Percentiles rank a stretch among this genome's conserved stretches.
Conservation (phyloP, 1,140 invertebrate species). For the Aphis craccivora region DNA sequence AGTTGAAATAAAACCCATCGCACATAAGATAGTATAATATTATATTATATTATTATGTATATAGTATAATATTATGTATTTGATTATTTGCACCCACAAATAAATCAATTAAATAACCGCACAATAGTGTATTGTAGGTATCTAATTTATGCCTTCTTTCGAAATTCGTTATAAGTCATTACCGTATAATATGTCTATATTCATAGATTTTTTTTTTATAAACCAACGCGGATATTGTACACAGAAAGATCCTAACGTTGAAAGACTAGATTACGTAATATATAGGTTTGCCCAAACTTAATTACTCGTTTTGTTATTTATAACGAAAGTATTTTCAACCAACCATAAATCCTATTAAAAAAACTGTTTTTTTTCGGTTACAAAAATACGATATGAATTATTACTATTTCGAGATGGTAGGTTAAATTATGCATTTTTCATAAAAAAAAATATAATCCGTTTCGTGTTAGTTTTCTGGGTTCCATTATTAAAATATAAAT, state of each 20-base stretch:
- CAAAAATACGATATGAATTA: neutral
- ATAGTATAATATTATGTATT: neutral
- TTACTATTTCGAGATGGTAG: neutral
- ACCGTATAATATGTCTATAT: neutral
- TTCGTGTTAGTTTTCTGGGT: neutral
- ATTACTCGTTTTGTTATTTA: neutral
- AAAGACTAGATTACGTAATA: neutral
- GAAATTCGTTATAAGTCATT: neutral
- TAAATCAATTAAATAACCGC: neutral
- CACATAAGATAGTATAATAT: too few species aligned
- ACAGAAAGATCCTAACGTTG: neutral
- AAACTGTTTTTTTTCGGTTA: neutral
- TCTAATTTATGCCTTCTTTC: neutral
- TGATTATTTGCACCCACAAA: neutral
- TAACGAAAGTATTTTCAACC: neutral
- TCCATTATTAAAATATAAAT: neutral
- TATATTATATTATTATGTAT: too few species aligned
- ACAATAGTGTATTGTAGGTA: neutral
- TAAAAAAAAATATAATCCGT: neutral
- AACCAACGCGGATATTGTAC: neutral
- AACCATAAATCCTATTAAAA: neutral
- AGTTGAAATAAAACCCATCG: too few species aligned
- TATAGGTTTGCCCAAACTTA: neutral
- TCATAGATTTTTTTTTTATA: neutral
- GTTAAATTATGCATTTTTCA: constrained; percentile 5